These are phyloP conservation scores for Torymus texanus DNA, from an alignment of 2,888 invertebrate species.

Conservation along the genomic window DNA sequence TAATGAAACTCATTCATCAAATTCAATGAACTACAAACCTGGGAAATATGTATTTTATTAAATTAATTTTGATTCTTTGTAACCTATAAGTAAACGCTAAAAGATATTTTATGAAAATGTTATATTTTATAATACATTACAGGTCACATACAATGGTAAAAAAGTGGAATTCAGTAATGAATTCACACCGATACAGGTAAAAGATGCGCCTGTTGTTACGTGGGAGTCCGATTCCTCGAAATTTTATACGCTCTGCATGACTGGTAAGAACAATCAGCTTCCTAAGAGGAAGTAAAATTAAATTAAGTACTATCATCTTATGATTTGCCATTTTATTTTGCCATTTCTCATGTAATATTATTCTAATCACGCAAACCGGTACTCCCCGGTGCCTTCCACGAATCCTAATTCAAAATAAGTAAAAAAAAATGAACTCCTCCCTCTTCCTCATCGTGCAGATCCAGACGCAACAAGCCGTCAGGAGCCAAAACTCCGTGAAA, in stretches of 20 bases:
- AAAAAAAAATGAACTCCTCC: neutral
- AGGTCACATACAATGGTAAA: too few relatives aligned
- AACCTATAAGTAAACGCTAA: too few relatives aligned
- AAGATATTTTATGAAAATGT: too few relatives aligned
- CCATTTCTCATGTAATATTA: neutral
- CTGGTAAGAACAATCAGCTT: slow-evolving; percentile 82
- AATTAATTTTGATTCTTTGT: too few relatives aligned
- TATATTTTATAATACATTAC: too few relatives aligned
- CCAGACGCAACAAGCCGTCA: slow-evolving; percentile 92
- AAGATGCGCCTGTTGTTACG: slow-evolving; percentile 82
- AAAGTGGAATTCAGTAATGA: slow-evolving; percentile 80
- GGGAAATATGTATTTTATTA: too few relatives aligned
- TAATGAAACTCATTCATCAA: too few relatives aligned
- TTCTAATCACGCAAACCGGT: neutral
- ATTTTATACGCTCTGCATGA: slow-evolving; percentile 88
- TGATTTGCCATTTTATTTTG: neutral
- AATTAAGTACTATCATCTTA: neutral
- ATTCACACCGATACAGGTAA: slow-evolving; percentile 81
- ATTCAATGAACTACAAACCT: too few relatives aligned
- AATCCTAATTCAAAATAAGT: too few relatives aligned
- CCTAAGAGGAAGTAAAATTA: too few relatives aligned
- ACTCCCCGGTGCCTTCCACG: neutral
- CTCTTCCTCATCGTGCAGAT: slow-evolving; percentile 76
- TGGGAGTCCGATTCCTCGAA: slow-evolving; percentile 80
- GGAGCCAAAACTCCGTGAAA: slow-evolving; percentile 77